These are phyloP conservation scores for Trematomus bernacchii DNA, from an alignment of 2,797 vertebrate species.

Conservation along the genomic window DNA sequence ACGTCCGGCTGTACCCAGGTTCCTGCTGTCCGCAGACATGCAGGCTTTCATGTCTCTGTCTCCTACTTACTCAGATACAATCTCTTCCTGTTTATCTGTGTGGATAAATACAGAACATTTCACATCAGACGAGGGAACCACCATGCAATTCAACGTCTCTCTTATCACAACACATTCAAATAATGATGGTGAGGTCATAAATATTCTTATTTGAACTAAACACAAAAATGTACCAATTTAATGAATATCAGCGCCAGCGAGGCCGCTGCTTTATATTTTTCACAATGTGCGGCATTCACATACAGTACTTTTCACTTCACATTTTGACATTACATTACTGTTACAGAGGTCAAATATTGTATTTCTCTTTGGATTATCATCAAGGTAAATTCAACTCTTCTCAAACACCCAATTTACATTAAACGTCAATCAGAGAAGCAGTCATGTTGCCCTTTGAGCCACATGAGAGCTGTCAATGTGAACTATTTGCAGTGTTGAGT, in stretches of 20 bases:
- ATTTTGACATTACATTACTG: too few species aligned
- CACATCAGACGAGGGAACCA: constrained; percentile 35
- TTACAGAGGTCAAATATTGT: too few species aligned
- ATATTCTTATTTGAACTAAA: constrained; percentile 9
- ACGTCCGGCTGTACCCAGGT: constrained; percentile 66
- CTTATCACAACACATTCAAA: constrained; percentile 28
- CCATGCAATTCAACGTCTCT: not conserved
- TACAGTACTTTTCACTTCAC: too few species aligned
- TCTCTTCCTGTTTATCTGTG: constrained; percentile 78
- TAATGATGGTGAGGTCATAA: constrained; percentile 13
- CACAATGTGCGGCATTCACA: too few species aligned
- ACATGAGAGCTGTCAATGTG: not conserved
- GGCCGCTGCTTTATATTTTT: not conserved
- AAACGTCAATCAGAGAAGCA: not conserved
- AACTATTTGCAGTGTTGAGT: too few species aligned
- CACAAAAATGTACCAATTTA: not conserved
- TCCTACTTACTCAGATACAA: constrained; percentile 68
- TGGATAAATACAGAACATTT: constrained; percentile 58
- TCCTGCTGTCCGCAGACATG: constrained; percentile 45
- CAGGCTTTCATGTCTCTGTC: constrained; percentile 68
- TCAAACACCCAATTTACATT: not conserved
- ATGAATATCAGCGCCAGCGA: too few species aligned
- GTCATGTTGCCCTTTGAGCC: not conserved
- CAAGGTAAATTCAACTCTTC: not conserved
- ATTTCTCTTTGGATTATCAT: not conserved